Percentiles rank a stretch among this genome's conserved stretches.
phyloP scores from a whole-genome alignment of 2,888 invertebrate species.

The Parnassius glacialis region DNA sequence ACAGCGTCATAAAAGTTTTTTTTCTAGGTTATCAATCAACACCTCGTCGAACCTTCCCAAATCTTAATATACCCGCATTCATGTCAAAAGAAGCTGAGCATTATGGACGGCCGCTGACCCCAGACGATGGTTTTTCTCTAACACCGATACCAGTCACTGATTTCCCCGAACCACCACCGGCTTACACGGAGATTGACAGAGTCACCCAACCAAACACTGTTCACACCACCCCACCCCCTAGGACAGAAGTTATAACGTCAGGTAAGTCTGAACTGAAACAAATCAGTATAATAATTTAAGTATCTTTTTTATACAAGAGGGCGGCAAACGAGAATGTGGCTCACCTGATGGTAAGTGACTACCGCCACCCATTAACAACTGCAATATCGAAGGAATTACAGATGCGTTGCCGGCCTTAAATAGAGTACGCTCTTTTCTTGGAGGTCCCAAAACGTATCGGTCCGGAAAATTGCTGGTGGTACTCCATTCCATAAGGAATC shows the following conservation, averaged over 20 bases:
- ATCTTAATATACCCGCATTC: conserved; percentile 28
- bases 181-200: conserved; percentile 51
- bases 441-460: too few relatives aligned
- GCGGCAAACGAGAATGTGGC: too few relatives aligned
- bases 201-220: conserved; percentile 9
- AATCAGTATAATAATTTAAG: too few relatives aligned
- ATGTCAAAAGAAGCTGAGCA: conserved; percentile 48
- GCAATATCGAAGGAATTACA: too few relatives aligned
- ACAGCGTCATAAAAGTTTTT: neutral
- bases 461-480: too few relatives aligned
- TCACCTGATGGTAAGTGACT: too few relatives aligned
- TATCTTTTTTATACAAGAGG: too few relatives aligned
- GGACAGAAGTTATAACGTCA: conserved; percentile 48
- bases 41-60: neutral
- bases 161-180: conserved; percentile 61
- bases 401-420: too few relatives aligned
- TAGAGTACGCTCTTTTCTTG: too few relatives aligned
- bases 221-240: conserved; percentile 31
- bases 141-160: conserved; percentile 49
- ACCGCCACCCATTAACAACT: too few relatives aligned
- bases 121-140: conserved; percentile 43
- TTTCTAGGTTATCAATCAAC: too few relatives aligned
- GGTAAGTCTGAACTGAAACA: neutral
- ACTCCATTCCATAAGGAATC: too few relatives aligned
- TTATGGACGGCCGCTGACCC: conserved; percentile 38